Base-by-base conservation (phyloP, 2,797 vertebrate species). In the Pelodytes ibericus region DNA sequence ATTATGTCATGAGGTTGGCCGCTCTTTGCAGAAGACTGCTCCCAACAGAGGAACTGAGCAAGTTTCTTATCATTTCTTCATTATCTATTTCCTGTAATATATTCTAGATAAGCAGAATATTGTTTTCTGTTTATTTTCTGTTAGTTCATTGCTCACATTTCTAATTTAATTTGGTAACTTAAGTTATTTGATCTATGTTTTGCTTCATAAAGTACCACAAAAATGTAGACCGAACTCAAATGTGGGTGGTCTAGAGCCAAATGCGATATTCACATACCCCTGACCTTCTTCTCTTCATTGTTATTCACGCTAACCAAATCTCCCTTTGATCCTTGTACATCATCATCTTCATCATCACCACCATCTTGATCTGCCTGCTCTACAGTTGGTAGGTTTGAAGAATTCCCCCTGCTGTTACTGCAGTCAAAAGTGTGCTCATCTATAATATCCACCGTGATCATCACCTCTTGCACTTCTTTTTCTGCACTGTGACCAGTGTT, bases 241-340 rank as follows among this genome's bases (percentile, higher is more conserved):
- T 61, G 13, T 30, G 11, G 26, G 29, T 13, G 31, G 4, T 64
- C 13, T 25, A 53, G 7, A 16, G 24, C 11, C 29, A 67, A 30
- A 24, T 30, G 24, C 26, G 25, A 36, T 44, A 57, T 57, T 30
- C 8, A 64, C 74, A 59, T 79, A 79, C 76, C 76, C 20, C 25
- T 53, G 44, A 18, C 31, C 25, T 59, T 29, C 18, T 72, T 29
- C 24, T 61, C 30, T 24, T 29, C 60, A 49, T 36, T 59, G n/a
- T 58, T 36, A 41, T 36, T 27, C 39, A 24, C 24, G n/a, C 8
- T 49, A 24, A 11, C 24, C n/a, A 51, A 4, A 6, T 65, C 11
- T 44, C 39, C 63, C 13, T 71, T 25, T 58, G 24, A 22, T 51
- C 39, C 57, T 53, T 22, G n/a, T 27, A 62, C 22, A 25, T 22